Conservation (phyloP, 2,113 vertebrate species). For the Vulpes ferrilata region DNA sequence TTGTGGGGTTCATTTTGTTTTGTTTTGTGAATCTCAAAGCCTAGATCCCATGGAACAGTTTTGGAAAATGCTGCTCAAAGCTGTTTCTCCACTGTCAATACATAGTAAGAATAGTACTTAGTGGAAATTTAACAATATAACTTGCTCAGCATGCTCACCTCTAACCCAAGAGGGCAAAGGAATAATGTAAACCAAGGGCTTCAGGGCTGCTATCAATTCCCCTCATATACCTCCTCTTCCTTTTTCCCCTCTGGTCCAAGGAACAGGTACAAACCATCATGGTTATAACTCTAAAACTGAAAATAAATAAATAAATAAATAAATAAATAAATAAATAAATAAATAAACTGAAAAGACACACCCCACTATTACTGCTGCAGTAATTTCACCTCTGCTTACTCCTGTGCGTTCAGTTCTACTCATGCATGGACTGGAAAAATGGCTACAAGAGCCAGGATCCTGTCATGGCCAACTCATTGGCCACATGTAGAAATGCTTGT, state of each 20-base stretch:
- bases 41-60: neutral
- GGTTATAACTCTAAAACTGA: neutral
- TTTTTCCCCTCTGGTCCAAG: neutral
- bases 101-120: neutral
- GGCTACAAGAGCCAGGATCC: neutral
- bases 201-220: neutral
- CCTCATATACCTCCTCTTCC: neutral
- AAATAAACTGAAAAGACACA: neutral
- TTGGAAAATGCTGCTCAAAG: neutral
- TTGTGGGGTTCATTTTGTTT: neutral
- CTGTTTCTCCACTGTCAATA: neutral
- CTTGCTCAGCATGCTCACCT: neutral
- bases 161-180: neutral
- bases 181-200: neutral
- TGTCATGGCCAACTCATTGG: neutral
- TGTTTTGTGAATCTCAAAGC: neutral
- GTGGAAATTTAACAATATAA: neutral
- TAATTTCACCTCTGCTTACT: neutral
- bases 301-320: neutral
- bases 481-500: neutral
- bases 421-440: rapidly evolving
- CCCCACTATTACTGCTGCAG: neutral
- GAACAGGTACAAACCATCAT: neutral
- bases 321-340: too few relatives aligned
- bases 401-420: neutral